Percentiles rank a stretch among this genome's conserved stretches.
These are phyloP conservation scores for Thalassaphorura encarpata DNA, from an alignment of 1,140 invertebrate genomes.

Conservation along the genomic window DNA sequence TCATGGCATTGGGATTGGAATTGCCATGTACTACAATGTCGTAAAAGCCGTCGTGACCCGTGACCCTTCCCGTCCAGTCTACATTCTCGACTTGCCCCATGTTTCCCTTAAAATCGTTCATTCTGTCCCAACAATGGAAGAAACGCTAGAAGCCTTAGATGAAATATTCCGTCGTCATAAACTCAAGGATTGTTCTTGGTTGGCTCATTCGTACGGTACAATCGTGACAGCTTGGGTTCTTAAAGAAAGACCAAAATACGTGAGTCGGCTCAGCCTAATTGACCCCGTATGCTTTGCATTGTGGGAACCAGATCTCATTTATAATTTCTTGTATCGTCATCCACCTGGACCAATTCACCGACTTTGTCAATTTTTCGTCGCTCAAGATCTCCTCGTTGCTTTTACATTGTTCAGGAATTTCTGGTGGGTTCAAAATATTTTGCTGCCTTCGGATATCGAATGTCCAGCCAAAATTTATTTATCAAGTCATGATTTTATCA, in stretches of 20 bases:
- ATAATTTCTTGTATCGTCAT: constrained; percentile 3
- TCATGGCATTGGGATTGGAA: constrained; percentile 10
- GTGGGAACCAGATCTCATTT: constrained; percentile 13
- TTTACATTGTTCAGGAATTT: constrained; percentile 9
- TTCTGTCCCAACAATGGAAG: constrained; percentile 4
- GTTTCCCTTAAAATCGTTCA: constrained; percentile 3
- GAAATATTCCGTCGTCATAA: constrained; percentile 6
- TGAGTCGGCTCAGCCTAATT: neutral
- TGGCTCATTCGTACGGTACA: constrained; percentile 8
- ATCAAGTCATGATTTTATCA: constrained; percentile 11
- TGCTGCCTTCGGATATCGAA: constrained; percentile 6
- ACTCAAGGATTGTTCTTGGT: neutral
- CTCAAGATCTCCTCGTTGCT: constrained; percentile 9
- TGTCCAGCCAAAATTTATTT: constrained; percentile 1
- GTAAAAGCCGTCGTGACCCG: neutral
- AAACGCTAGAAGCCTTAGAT: constrained; percentile 5
- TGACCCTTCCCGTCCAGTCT: neutral
- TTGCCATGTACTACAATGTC: constrained; percentile 9
- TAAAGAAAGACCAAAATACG: constrained; percentile 6
- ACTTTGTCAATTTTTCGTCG: constrained; percentile 9
- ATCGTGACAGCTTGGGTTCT: constrained; percentile 10
- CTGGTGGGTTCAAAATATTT: constrained; percentile 8
- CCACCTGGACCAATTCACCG: constrained; percentile 6
- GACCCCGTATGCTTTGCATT: constrained; percentile 15
- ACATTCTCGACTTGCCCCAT: constrained; percentile 5